Evolutionary conservation across 2,888 invertebrate species (phyloP), one percentile per base, ranked within the genome.

Genomic region (Drosophila niveifrons): DNA sequence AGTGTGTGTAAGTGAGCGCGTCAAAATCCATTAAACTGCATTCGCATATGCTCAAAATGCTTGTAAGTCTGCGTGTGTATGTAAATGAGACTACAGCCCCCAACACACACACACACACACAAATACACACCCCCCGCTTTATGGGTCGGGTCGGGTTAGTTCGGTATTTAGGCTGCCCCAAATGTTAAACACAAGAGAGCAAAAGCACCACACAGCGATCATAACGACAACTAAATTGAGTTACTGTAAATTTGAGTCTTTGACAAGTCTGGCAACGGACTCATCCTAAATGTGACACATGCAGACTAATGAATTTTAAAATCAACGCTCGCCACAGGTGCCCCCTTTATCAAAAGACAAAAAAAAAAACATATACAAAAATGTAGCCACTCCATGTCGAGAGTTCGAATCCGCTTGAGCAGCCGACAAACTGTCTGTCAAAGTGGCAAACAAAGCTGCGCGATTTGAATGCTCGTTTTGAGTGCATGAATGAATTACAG

Each of bases 291-390:
- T 90, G 83, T 91, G 91, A 91, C 90, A 91, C 84, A 90, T 89
- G 90, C 90, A 88, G 91, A 85, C 91, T 91, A 90, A 90, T 90
- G 90, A 90, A 90, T 91, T 90, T 90, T 90, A 91, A 90, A 91
- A 91, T 91, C 88, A 90, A 81, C 84, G 76, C 78, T 90, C 86
- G 75, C 86, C 86, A 82, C 86, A 86, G 89, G 86, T 89, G 86
- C 89, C 55, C 75, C 57, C 46, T 13, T n/a, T 50, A 15, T 9
- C n/a, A n/a, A n/a, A n/a, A n/a, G n/a, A n/a, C n/a, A 48, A 10
- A 31, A 31, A 31, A 58, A n/a, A 17, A 48, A 4, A 23, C 3
- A 23, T 6, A 23, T 23, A 23, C 23, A 23, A 23, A 23, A 18
- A 11, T 4, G 9, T 41, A 36, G 23, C 52, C 43, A 6, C 36